Evolutionary conservation across 2,113 vertebrate genomes (phyloP), one percentile per base, ranked within the genome.

Genomic region (Sturnira hondurensis): DNA sequence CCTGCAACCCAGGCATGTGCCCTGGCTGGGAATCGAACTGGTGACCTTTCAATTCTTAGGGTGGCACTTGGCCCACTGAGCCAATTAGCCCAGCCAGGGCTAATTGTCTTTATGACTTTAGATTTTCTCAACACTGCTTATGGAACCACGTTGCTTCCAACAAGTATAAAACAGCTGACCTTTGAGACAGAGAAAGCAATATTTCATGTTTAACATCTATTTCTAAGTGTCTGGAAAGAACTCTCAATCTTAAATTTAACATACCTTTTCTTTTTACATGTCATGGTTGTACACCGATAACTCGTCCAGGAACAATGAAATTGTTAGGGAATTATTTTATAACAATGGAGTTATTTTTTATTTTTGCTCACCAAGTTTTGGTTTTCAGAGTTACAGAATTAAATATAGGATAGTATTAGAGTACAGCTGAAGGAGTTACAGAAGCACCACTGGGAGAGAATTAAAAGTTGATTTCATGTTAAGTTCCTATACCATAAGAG

Each of bases 331-430:
- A 43, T 43, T 43, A 43, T 43, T 43, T 43, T 43, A 43, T 43
- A 43, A 43, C 43, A 43, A 24, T 80, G 73, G 13, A 38, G 19
- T 54, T 68, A 38, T 13, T 88, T 91, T 74, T n/a, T 17, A 80
- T 58, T 94, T 95, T 84, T 89, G 63, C 86, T 68, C 52, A 61
- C 58, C 36, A 22, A n/a, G 36, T 76, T 84, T 95, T 94, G 56
- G 47, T 87, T 93, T 89, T 33, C 33, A 73, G 22, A 31, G 4
- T 85, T 89, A 74, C 1, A 87, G 12, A 80, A 91, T 95, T 94
- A 91, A 88, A 61, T 74, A 52, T 17, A 20, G 33, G 15, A 19
- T 86, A 86, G 43, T 70, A 83, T 68, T 11, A 71, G 41, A 47
- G 33, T 81, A 56, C 41, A 92, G 67, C n/a, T 89, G 77, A 84